phyloP scores from a whole-genome alignment of 1,140 invertebrate species.

The Drosophila equinoxialis region DNA sequence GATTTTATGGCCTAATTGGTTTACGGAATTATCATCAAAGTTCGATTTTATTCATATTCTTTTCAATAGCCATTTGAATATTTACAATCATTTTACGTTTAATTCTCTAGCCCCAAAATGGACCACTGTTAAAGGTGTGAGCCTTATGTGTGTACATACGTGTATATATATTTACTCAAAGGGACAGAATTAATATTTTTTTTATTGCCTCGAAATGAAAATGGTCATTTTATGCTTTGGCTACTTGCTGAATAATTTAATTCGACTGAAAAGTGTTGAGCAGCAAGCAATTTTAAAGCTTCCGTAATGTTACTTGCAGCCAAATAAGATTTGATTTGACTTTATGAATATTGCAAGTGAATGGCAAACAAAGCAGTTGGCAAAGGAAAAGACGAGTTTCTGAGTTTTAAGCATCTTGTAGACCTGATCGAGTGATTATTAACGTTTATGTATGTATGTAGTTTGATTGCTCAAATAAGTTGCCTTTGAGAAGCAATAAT shows the following conservation, averaged over 20 bases:
- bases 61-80: background rate
- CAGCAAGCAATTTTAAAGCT: background rate
- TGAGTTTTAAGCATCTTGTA: background rate
- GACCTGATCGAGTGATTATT: background rate
- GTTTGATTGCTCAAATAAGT: background rate
- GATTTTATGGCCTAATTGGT: constrained; percentile 11
- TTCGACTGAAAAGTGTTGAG: background rate
- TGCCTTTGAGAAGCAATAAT: background rate
- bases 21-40: constrained; percentile 32
- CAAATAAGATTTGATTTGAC: background rate
- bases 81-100: background rate
- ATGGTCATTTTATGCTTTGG: constrained; percentile 31
- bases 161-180: background rate
- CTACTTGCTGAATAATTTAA: constrained; percentile 16
- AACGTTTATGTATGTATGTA: background rate
- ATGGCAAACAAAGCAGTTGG: constrained; percentile 1
- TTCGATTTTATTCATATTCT: background rate
- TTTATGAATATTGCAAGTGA: background rate
- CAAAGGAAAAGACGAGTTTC: background rate
- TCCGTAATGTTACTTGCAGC: background rate
- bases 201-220: constrained; percentile 29
- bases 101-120: constrained; percentile 5
- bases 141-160: background rate
- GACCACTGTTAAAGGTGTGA: constrained; percentile 15
- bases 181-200: constrained; percentile 32